These are phyloP conservation scores for Ptiloglossa arizonensis DNA, from an alignment of 1,140 invertebrate genomes.

Conservation along the genomic window DNA sequence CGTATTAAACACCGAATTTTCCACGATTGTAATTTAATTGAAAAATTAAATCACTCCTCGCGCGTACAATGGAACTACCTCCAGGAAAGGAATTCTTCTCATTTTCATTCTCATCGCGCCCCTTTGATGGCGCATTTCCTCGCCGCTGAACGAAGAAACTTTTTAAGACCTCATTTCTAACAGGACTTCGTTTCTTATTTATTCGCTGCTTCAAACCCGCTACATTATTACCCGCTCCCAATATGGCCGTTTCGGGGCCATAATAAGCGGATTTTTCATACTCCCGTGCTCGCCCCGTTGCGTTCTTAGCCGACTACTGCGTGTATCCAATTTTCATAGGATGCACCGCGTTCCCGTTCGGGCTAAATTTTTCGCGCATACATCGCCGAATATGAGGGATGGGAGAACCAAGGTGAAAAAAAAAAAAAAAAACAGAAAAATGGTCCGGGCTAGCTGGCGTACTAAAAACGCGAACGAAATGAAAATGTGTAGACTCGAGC, in stretches of 20 bases:
- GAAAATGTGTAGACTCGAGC: conserved; percentile 11
- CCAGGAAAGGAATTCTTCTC: background rate
- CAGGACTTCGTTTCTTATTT: conserved; percentile 32
- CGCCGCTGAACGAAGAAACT: background rate
- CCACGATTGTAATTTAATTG: background rate
- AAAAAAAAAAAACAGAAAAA: too few relatives aligned
- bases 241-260: conserved; percentile 32
- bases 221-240: conserved; percentile 34
- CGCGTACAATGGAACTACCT: too few relatives aligned
- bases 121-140: background rate
- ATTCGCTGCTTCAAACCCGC: conserved; percentile 13
- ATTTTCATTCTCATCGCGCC: background rate
- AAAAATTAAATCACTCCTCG: background rate
- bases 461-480: conserved; percentile 1
- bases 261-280: conserved; percentile 46
- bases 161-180: conserved; percentile 40
- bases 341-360: conserved; percentile 4
- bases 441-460: background rate
- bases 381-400: conserved; percentile 27
- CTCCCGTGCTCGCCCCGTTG: background rate
- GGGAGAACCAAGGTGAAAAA: background rate
- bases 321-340: conserved; percentile 24
- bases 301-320: conserved; percentile 1
- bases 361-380: conserved; percentile 22
- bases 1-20: background rate